phyloP scores from a whole-genome alignment of 2,113 vertebrate species.

The Nymphicus hollandicus region DNA sequence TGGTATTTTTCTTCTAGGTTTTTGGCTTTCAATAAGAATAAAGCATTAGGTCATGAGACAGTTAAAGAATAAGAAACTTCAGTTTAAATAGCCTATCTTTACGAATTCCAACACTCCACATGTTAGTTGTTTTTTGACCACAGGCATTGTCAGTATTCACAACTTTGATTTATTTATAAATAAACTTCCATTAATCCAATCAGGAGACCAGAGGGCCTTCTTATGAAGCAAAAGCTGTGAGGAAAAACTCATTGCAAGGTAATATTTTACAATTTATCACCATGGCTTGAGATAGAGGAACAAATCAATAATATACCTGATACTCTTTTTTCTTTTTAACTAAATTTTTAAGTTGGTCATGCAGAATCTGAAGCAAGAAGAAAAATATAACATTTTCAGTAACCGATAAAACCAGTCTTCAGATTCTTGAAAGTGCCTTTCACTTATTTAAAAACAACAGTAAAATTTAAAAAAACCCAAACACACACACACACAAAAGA shows the following conservation, averaged over 20 bases:
- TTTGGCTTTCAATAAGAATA: not conserved
- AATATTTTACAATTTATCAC: not conserved
- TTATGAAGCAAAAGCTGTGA: not conserved
- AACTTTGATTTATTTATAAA: not conserved
- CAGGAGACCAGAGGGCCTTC: not conserved
- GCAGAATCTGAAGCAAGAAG: not conserved
- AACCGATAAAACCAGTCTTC: not conserved
- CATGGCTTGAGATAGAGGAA: not conserved
- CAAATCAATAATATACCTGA: not conserved
- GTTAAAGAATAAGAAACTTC: not conserved
- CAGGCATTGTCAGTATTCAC: not conserved
- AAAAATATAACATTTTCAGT: not conserved
- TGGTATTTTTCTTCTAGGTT: not conserved
- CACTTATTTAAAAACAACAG: not conserved
- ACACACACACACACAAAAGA: accelerated
- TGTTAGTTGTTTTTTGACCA: not conserved
- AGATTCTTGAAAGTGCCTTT: not conserved
- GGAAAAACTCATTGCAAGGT: not conserved
- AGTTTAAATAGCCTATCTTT: not conserved
- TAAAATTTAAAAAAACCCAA: not conserved
- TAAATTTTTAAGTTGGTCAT: not conserved
- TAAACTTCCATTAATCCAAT: not conserved
- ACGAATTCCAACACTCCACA: not conserved
- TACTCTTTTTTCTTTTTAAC: not conserved
- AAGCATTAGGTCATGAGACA: not conserved